phyloP scores from a whole-genome alignment of 2,888 invertebrate genomes.

The Lasioglossum oenotherae region DNA sequence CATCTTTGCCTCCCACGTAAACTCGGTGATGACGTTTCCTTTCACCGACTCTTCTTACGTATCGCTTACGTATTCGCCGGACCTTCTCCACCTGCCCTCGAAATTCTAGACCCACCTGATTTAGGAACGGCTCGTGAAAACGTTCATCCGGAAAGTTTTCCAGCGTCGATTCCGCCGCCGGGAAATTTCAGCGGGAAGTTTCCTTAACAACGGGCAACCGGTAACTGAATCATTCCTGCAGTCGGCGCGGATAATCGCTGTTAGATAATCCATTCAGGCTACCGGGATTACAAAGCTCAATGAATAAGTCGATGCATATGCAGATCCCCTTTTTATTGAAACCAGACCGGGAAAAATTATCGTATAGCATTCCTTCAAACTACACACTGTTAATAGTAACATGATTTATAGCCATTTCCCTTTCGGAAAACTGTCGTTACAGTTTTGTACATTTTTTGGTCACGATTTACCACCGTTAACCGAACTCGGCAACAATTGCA shows the following conservation, averaged over 20 bases:
- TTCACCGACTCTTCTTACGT: constrained; percentile 65
- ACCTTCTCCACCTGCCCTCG: constrained; percentile 1
- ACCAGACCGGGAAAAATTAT: background rate
- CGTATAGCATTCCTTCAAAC: background rate
- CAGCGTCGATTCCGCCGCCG: background rate
- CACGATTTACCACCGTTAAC: background rate
- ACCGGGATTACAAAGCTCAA: background rate
- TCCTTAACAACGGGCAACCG: background rate
- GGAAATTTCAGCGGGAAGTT: background rate
- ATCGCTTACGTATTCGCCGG: constrained; percentile 22
- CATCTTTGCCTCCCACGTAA: constrained; percentile 46
- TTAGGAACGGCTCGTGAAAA: background rate
- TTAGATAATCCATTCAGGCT: background rate
- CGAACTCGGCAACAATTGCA: background rate
- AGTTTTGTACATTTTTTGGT: background rate
- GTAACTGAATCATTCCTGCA: constrained; percentile 16
- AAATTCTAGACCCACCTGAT: constrained; percentile 11
- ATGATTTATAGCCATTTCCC: background rate
- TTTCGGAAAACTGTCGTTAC: background rate
- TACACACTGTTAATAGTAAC: background rate
- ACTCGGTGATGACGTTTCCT: constrained; percentile 70
- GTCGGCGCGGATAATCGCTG: background rate
- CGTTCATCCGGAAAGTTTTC: background rate
- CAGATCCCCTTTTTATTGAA: background rate
- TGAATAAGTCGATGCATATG: background rate